Percentiles rank a stretch among this genome's conserved stretches.
These are phyloP conservation scores for Tautogolabrus adspersus DNA, from an alignment of 2,113 vertebrate species.

Conservation along the genomic window DNA sequence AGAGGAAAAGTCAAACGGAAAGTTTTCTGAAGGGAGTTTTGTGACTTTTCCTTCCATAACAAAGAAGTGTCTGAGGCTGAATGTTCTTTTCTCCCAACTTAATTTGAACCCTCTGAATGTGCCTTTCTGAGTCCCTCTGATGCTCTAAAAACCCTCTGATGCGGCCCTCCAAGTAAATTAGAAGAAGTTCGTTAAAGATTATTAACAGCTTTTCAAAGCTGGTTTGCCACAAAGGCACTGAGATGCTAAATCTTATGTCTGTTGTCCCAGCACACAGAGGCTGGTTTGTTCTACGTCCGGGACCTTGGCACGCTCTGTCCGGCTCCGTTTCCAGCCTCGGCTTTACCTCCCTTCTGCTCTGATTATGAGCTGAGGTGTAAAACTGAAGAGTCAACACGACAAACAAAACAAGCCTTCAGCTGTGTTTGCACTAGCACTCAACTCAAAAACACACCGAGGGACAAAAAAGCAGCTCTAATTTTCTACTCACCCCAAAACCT, in stretches of 20 bases:
- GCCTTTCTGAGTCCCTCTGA: background rate
- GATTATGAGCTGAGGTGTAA: constrained; percentile 66
- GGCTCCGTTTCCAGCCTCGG: constrained; percentile 20
- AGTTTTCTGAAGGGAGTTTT: background rate
- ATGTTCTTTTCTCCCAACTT: background rate
- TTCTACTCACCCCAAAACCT: background rate
- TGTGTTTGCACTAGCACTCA: constrained; percentile 61
- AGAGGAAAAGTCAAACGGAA: background rate
- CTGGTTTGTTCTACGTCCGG: constrained; percentile 43
- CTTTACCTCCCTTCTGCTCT: constrained; percentile 41
- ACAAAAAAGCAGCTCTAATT: constrained; percentile 9
- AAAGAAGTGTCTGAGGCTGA: background rate
- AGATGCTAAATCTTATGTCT: constrained; percentile 42
- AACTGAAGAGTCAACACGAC: constrained; percentile 59
- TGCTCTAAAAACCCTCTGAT: background rate
- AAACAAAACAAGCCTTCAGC: constrained; percentile 67
- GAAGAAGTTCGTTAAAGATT: constrained; percentile 46
- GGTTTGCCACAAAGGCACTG: constrained; percentile 22
- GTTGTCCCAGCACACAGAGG: constrained; percentile 58
- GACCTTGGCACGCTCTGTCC: constrained; percentile 36
- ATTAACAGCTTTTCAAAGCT: constrained; percentile 36
- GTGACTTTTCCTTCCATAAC: background rate
- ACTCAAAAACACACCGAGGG: background rate
- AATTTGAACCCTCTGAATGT: background rate
- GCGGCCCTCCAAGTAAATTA: constrained; percentile 27